A percentile compares a stretch with the other conserved stretches of the same genome.
phyloP scores from a whole-genome alignment of 2,888 invertebrate species.

The Stenoptilia bipunctidactyla region DNA sequence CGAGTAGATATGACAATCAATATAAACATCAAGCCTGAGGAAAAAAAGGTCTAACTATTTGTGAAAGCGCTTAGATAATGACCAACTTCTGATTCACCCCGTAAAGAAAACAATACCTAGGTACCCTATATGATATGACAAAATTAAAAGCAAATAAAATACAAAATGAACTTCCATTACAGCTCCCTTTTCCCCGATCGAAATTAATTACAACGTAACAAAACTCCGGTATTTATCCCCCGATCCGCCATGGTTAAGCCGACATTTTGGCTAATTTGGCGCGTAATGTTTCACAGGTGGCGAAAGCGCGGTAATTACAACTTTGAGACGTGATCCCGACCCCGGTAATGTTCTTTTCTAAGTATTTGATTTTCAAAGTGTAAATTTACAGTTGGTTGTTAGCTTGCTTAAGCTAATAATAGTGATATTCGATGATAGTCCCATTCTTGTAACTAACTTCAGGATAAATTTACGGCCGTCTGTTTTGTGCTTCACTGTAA shows the following conservation, averaged over 20 bases:
- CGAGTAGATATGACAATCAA: no score
- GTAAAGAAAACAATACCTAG: no score
- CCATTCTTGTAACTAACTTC: no score
- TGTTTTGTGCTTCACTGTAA: no score
- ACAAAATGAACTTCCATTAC: not conserved
- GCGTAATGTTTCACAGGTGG: slow-evolving; percentile 32
- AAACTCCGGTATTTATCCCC: slow-evolving; percentile 13
- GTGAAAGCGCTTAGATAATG: no score
- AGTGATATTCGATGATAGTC: no score
- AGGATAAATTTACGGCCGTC: no score
- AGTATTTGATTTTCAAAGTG: not conserved
- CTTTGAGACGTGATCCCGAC: slow-evolving; percentile 4
- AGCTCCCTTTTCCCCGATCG: not conserved
- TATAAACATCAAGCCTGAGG: no score
- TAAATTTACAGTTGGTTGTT: slow-evolving; percentile 2
- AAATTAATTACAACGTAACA: slow-evolving; percentile 11
- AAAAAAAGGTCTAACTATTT: no score
- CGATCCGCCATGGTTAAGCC: slow-evolving; percentile 27
- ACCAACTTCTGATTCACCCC: no score
- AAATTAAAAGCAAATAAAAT: not conserved
- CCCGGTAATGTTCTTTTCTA: not conserved
- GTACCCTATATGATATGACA: no score
- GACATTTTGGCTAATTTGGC: slow-evolving; percentile 15
- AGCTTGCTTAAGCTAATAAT: no score
- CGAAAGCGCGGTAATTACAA: slow-evolving; percentile 20